Evolutionary conservation across 2,888 invertebrate species (phyloP).

Genomic region (Leptinotarsa peninsularis): DNA sequence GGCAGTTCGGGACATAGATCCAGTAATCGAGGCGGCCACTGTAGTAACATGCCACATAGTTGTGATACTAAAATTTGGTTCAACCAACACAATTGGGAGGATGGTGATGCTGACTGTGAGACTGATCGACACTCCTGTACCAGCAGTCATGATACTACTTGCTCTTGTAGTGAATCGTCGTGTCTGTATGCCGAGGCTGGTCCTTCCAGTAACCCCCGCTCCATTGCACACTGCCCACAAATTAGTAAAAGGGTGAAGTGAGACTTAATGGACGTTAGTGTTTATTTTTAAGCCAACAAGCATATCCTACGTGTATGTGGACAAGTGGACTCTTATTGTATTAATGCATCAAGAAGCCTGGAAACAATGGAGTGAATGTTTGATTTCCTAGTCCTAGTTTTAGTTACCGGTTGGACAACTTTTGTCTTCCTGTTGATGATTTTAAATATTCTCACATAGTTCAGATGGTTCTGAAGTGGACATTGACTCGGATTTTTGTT

Average conservation of each 20-base stretch:
- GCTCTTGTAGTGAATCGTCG: slow-evolving; percentile 75
- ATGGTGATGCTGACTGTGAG: slow-evolving; percentile 66
- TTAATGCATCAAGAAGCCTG: slow-evolving; percentile 46
- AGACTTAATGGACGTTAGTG: slow-evolving; percentile 34
- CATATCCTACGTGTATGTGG: slow-evolving; percentile 40
- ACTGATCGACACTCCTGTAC: slow-evolving; percentile 68
- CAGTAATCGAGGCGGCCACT: slow-evolving; percentile 57
- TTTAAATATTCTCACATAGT: neutral
- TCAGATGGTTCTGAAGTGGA: neutral
- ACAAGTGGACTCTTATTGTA: slow-evolving; percentile 34
- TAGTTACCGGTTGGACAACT: slow-evolving; percentile 49
- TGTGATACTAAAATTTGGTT: slow-evolving; percentile 63
- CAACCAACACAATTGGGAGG: slow-evolving; percentile 62
- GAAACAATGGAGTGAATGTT: slow-evolving; percentile 36
- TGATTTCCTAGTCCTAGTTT: slow-evolving; percentile 53
- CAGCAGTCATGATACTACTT: slow-evolving; percentile 70
- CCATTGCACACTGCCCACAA: slow-evolving; percentile 55
- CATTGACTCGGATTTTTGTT: slow-evolving; percentile 15
- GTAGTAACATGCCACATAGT: slow-evolving; percentile 56
- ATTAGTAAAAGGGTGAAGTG: slow-evolving; percentile 54
- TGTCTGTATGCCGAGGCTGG: slow-evolving; percentile 74
- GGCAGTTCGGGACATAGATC: slow-evolving; percentile 62
- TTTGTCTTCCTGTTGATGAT: slow-evolving; percentile 29
- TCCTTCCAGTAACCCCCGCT: slow-evolving; percentile 56
- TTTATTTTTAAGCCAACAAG: slow-evolving; percentile 38